phyloP scores from a whole-genome alignment of 2,888 invertebrate genomes.

The Calameuta pallipes region DNA sequence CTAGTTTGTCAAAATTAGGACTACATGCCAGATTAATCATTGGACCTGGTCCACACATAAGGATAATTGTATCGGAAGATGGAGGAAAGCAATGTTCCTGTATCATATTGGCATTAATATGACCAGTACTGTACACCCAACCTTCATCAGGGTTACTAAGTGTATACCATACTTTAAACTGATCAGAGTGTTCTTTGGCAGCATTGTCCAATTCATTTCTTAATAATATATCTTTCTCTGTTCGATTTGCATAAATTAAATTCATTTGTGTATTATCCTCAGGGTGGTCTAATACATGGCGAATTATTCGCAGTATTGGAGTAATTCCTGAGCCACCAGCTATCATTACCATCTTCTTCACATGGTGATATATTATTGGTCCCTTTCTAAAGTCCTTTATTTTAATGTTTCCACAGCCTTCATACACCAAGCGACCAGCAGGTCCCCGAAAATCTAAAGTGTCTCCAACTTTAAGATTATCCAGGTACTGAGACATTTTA shows the following conservation, averaged over 20 bases:
- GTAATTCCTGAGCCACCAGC: conserved; percentile 94
- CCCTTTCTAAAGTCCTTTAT: conserved; percentile 88
- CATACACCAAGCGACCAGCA: conserved; percentile 85
- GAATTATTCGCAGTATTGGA: conserved; percentile 92
- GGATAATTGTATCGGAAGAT: conserved; percentile 78
- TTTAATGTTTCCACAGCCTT: conserved; percentile 80
- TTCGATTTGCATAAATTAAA: conserved; percentile 93
- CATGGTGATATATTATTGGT: conserved; percentile 75
- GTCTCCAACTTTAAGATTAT: conserved; percentile 86
- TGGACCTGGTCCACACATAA: conserved; percentile 95
- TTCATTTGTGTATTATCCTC: conserved; percentile 81
- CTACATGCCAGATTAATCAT: conserved; percentile 93
- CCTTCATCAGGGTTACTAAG: conserved; percentile 83
- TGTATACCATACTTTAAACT: conserved; percentile 92
- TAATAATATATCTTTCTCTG: conserved; percentile 90
- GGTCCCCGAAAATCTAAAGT: conserved; percentile 93
- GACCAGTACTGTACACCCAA: conserved; percentile 90
- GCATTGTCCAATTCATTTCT: conserved; percentile 56
- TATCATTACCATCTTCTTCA: conserved; percentile 87
- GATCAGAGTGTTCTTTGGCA: conserved; percentile 72
- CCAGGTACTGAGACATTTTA: conserved; percentile 92
- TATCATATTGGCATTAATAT: conserved; percentile 89
- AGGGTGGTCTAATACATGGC: conserved; percentile 72
- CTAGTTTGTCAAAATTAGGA: conserved; percentile 89
- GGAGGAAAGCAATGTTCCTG: conserved; percentile 82